These are phyloP conservation scores for Glareola pratincola DNA, from an alignment of 2,113 vertebrate genomes.

Conservation along the genomic window DNA sequence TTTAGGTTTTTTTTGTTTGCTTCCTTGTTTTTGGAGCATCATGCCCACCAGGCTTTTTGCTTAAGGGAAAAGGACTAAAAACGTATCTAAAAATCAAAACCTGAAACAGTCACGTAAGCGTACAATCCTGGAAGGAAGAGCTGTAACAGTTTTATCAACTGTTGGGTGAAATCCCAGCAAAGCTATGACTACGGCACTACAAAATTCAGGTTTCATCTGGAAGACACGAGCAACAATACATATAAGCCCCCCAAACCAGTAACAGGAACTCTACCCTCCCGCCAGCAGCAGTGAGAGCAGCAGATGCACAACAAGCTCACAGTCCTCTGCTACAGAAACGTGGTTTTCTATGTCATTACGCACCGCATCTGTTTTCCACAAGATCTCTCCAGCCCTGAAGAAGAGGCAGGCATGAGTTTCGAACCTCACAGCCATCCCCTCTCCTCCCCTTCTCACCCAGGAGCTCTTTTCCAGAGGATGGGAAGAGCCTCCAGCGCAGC, in stretches of 20 bases:
- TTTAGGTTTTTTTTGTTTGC: not conserved
- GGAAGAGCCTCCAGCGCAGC: not conserved
- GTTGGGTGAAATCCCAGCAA: not conserved
- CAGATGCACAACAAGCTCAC: not conserved
- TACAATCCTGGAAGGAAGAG: not conserved
- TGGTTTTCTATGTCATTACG: rapidly evolving
- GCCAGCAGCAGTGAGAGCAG: not conserved
- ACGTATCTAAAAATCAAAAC: not conserved
- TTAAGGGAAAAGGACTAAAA: not conserved
- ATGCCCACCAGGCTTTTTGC: not conserved
- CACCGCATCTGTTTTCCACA: not conserved
- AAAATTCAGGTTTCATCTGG: no score
- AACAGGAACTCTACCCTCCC: not conserved
- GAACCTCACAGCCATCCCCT: not conserved
- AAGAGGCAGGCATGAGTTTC: not conserved
- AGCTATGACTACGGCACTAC: not conserved
- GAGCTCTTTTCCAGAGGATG: not conserved
- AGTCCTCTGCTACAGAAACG: not conserved
- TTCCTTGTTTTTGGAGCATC: not conserved
- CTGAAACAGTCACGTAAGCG: no score
- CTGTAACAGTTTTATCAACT: not conserved
- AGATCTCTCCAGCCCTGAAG: not conserved
- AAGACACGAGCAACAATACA: not conserved
- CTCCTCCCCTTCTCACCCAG: not conserved
- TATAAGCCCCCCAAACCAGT: not conserved